Conservation (phyloP, 2,113 vertebrate genomes). For the Varanus salvator region DNA sequence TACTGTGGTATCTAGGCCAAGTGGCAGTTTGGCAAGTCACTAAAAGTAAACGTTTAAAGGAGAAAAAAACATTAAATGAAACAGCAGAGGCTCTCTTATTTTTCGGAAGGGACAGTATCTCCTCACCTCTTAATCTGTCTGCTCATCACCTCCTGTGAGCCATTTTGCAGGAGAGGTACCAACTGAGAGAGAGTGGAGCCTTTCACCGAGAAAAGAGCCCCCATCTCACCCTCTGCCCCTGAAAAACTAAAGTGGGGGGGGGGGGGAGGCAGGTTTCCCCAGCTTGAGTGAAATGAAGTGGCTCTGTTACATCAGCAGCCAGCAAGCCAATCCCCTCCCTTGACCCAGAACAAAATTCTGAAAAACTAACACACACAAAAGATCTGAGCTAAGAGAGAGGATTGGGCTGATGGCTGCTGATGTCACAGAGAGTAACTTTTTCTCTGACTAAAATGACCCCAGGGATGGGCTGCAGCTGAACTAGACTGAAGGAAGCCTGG, state of each 20-base stretch:
- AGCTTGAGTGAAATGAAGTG: background rate
- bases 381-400: background rate
- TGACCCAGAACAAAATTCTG: background rate
- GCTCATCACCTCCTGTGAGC: background rate
- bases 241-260: background rate
- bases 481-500: background rate
- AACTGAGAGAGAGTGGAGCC: background rate
- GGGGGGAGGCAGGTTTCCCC: background rate
- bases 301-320: background rate
- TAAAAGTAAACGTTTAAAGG: background rate
- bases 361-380: background rate
- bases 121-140: background rate
- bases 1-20: background rate
- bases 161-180: background rate
- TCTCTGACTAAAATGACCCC: background rate
- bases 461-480: background rate
- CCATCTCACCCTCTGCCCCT: background rate
- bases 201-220: background rate
- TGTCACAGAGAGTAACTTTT: background rate
- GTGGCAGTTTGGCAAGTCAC: accelerated
- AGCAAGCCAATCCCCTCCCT: background rate
- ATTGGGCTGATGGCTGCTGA: background rate
- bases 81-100: accelerated
- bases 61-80: background rate
- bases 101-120: background rate